A percentile compares a stretch with the other conserved stretches of the same genome.
Evolutionary conservation across 2,888 invertebrate genomes (phyloP).

Genomic region (Eristalis pertinax): DNA sequence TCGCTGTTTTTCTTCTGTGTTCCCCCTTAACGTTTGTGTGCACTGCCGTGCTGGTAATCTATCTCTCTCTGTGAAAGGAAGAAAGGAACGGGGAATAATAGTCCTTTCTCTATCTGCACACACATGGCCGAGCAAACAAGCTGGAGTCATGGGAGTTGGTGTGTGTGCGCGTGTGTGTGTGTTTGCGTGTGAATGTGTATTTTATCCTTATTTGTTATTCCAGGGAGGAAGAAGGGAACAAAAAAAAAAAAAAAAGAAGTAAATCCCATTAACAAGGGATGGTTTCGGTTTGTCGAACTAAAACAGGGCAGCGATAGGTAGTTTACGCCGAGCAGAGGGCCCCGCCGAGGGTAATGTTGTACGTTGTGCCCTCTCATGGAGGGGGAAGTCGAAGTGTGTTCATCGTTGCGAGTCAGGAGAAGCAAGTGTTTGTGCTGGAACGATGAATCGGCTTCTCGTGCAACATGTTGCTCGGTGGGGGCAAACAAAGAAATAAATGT

Average conservation of each 20-base stretch:
- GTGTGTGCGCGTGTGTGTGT: too few species aligned
- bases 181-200: slow-evolving; percentile 4
- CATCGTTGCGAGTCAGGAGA: slow-evolving; percentile 2
- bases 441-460: slow-evolving; percentile 1
- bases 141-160: not conserved
- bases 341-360: slow-evolving; percentile 15
- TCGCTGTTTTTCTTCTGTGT: slow-evolving; percentile 25
- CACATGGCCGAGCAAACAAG: slow-evolving; percentile 33
- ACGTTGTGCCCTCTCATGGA: too few species aligned
- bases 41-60: slow-evolving; percentile 18
- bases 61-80: slow-evolving; percentile 30
- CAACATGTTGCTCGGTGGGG: slow-evolving; percentile 37
- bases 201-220: slow-evolving; percentile 53
- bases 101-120: slow-evolving; percentile 63
- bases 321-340: not conserved
- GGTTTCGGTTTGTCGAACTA: not conserved
- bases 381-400: slow-evolving; percentile 16
- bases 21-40: slow-evolving; percentile 41
- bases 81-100: slow-evolving; percentile 43
- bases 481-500: slow-evolving; percentile 51
- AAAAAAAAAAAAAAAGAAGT: not conserved
- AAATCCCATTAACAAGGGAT: slow-evolving; percentile 25
- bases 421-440: slow-evolving; percentile 37
- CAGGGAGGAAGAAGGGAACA: not conserved
- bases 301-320: slow-evolving; percentile 29